Base-by-base conservation (phyloP, 2,797 vertebrate species). In the Rhodeus uyekii region DNA sequence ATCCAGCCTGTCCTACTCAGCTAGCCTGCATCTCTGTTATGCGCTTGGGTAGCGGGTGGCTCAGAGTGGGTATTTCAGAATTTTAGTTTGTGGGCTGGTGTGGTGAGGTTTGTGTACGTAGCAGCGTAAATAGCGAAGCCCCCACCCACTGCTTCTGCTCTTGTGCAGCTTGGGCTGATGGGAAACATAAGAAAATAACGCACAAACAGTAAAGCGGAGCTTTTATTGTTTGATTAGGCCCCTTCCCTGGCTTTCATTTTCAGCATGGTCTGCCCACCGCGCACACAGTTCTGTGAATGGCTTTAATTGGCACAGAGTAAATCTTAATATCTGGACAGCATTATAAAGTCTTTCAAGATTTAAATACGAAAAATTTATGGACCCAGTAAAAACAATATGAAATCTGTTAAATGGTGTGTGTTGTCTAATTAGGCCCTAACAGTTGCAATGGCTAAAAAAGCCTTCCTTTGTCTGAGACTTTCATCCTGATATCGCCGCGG, bases 291-390 rank as follows among this genome's bases (percentile, higher is more conserved):
- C 83, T 85, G 46, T 79, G 81, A 89, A 81, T 87, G 87, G 78
- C 74, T 81, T 86, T 84, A 87, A 87, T 84, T 89, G 86, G 84
- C 81, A 69, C 10, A n/a, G 84, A 80, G 69, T 71, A 86, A 76
- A 69, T 88, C 78, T 89, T 79, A 85, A 42, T 50, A 86, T 89
- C 81, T 84, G 81, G 83, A 83, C 75, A 81, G 60, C 85, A 85
- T 90, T 82, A 84, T 27, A 81, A 83, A 88, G 64, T 72, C 85
- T 83, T 88, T 89, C 86, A 87, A 87, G 86, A 89, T 87, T 89
- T 85, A 80, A 87, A 90, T 61, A n/a, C 69, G 48, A 10, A 83
- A n/a, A 84, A 83, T 79, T 85, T 88, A 82, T 81, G 29, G 84
- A 78, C n/a, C 61, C 76, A 83, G 71, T 90, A 77, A 86, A 88